A percentile compares a stretch with the other conserved stretches of the same genome.
These are phyloP conservation scores for Sinonovacula constricta DNA, from an alignment of 1,140 invertebrate species.

Conservation along the genomic window DNA sequence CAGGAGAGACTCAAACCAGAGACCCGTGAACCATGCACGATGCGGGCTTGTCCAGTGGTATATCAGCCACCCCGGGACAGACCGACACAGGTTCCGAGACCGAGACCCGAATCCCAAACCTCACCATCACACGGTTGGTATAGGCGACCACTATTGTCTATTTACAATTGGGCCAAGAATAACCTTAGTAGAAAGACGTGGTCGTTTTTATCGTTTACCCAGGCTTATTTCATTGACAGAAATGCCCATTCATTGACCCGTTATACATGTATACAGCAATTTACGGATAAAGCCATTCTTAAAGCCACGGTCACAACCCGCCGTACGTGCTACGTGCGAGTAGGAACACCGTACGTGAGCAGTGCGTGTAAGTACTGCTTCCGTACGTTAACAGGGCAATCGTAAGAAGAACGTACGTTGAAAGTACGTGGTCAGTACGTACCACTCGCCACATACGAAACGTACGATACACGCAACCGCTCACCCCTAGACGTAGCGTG, in stretches of 20 bases:
- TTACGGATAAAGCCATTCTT: neutral
- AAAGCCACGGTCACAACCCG: too few species aligned
- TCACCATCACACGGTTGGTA: neutral
- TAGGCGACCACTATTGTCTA: too few species aligned
- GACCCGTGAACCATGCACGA: slow-evolving; percentile 79
- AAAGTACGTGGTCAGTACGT: too few species aligned
- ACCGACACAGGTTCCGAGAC: neutral
- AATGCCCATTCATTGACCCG: neutral
- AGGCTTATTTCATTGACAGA: neutral
- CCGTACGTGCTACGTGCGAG: too few species aligned
- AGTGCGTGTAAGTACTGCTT: too few species aligned
- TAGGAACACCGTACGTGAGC: too few species aligned
- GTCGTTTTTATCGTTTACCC: too few species aligned
- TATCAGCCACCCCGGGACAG: slow-evolving; percentile 26
- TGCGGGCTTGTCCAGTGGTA: slow-evolving; percentile 69
- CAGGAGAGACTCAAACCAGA: slow-evolving; percentile 72
- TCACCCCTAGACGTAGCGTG: too few species aligned
- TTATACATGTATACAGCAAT: neutral
- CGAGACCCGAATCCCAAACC: neutral
- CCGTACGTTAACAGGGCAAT: too few species aligned
- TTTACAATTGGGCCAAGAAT: neutral
- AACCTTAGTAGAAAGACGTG: neutral
- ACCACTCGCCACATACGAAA: too few species aligned
- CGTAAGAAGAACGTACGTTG: too few species aligned
- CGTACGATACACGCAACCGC: too few species aligned